A percentile compares a stretch with the other conserved stretches of the same genome.
These are phyloP conservation scores for Pipistrellus nathusii DNA, from an alignment of 2,797 vertebrate genomes.

Conservation along the genomic window DNA sequence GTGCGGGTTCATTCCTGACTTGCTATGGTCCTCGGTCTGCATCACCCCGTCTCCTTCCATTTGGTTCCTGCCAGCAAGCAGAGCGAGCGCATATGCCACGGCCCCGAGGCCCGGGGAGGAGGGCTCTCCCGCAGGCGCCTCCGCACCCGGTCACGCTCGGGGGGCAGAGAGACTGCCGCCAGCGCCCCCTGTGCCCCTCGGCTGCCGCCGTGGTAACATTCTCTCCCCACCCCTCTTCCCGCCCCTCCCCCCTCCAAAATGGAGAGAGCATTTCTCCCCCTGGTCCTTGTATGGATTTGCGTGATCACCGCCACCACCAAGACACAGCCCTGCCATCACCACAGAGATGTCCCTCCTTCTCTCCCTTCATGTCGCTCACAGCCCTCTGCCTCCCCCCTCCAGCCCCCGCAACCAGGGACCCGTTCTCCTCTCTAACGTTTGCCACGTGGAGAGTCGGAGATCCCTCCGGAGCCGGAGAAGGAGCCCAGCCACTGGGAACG, in stretches of 20 bases:
- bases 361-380: fast-evolving
- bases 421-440: background rate
- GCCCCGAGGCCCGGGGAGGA: background rate
- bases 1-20: slow-evolving; percentile 25
- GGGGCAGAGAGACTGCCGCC: background rate
- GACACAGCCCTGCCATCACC: background rate
- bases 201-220: slow-evolving; percentile 3
- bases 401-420: background rate
- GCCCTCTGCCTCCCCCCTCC: no score
- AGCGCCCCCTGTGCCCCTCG: background rate
- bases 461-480: no score
- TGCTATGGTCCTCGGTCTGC: slow-evolving; percentile 44
- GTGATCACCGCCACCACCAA: background rate
- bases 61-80: slow-evolving; percentile 38
- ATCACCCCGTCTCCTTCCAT: slow-evolving; percentile 39
- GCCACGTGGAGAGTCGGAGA: no score
- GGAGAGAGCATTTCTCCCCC: slow-evolving; percentile 11
- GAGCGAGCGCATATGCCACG: background rate
- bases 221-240: background rate
- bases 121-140: background rate
- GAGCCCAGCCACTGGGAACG: background rate
- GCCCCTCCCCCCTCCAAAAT: background rate
- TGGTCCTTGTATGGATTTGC: background rate
- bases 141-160: fast-evolving
- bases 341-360: no score